Base-by-base conservation (phyloP, 2,888 invertebrate species). In the Hofmannophila pseudospretella region DNA sequence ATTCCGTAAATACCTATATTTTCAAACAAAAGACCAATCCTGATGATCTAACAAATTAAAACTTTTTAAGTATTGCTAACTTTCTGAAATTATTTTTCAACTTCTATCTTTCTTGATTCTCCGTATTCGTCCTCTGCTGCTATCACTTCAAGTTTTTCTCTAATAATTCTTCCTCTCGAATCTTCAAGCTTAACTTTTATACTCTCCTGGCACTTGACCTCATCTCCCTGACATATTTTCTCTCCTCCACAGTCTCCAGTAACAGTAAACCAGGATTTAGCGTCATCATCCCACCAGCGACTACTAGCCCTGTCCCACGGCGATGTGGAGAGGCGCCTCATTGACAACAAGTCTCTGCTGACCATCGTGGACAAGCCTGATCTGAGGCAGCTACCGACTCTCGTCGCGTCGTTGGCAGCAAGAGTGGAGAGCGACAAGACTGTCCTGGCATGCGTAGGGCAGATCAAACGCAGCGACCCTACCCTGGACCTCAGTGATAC, bases 371-470 rank as follows among this genome's bases (percentile, higher is more conserved):
- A 94, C 63, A 95, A 95, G 67, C 93, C 93, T 19, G 92, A 92
- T 2, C 71, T 96, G 53, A 91, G 94, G 58, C 93, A 94, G 70
- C 88, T 97, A 36, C 82, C 88, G 11, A 88, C 89, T 1, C 85
- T 96, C 42, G 89, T 91, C 26, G 88, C 91, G 27, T 89, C 91
- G 48, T 85, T 97, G 26, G 91, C 93, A 31, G 90, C 92, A 13
- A 88, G 97, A 45, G 96, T 97, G 30, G 95, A 97, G 69, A 94
- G 93, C 64, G 97, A 97, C 82, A 97, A 97, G 74, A 95, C 96
- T 39, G 95, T 95, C 35, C 80, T 97, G 42, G 90, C 91, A 23
- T 91, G 91, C 50, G 89, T 92, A 25, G 91, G 92, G 0, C 92
- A 92, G 61, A 88, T 92, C 34, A 92, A 91, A 63, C 82, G 88